Evolutionary conservation across 2,797 vertebrate genomes (phyloP).

Genomic region (Hemibagrus guttatus): DNA sequence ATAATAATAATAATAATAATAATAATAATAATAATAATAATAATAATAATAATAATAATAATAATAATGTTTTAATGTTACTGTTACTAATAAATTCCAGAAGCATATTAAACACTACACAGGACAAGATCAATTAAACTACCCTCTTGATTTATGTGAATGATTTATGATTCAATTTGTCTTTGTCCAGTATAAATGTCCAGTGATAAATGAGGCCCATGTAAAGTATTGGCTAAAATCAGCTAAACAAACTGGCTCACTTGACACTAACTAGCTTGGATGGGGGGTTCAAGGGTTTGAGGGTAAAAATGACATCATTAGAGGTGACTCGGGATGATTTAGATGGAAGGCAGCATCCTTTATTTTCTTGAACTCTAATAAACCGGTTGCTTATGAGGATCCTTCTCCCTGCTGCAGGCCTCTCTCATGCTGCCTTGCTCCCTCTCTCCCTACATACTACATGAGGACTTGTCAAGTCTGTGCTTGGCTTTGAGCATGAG

Average conservation of each 20-base stretch:
- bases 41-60: too few species aligned
- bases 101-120: neutral
- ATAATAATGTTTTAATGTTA: neutral
- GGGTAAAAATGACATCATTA: neutral
- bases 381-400: neutral
- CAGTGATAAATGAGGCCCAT: neutral
- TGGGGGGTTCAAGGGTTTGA: neutral
- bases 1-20: neutral
- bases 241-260: neutral
- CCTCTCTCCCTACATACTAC: slow-evolving; percentile 22
- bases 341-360: neutral
- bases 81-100: neutral
- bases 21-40: too few species aligned
- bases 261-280: neutral
- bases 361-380: neutral
- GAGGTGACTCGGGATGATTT: neutral
- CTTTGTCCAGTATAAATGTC: neutral
- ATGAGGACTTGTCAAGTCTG: slow-evolving; percentile 66
- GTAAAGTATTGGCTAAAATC: neutral
- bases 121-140: neutral
- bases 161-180: too few species aligned
- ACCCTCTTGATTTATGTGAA: neutral
- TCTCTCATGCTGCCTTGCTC: neutral
- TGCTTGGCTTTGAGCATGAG: slow-evolving; percentile 65
- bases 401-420: neutral